These are phyloP conservation scores for Drosophila melanica DNA, from an alignment of 1,140 invertebrate species.

Conservation along the genomic window DNA sequence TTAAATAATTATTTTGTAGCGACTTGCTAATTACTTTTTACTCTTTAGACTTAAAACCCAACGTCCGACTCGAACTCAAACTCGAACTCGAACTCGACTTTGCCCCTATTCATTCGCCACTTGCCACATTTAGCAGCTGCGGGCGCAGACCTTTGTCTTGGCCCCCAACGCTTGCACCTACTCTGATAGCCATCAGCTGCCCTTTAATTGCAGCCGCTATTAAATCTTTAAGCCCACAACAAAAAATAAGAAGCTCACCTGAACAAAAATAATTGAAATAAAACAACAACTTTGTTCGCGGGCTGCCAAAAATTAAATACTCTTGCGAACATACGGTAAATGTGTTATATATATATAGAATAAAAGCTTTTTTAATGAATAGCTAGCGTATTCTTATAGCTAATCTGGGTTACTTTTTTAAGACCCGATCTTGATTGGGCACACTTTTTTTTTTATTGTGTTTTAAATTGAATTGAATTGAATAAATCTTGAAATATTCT, in stretches of 20 bases:
- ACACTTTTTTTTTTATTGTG: no score
- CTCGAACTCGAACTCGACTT: slow-evolving; percentile 15
- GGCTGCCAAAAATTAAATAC: no score
- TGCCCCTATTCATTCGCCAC: slow-evolving; percentile 62
- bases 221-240: slow-evolving; percentile 16
- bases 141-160: slow-evolving; percentile 11
- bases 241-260: slow-evolving; percentile 1
- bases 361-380: no score
- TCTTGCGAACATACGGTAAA: no score
- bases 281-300: no score
- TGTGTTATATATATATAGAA: no score
- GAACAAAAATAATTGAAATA: no score
- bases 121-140: slow-evolving; percentile 42
- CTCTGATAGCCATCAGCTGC: slow-evolving; percentile 42
- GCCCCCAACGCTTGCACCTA: slow-evolving; percentile 4
- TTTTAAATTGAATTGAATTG: no score
- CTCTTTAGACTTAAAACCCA: slow-evolving; percentile 21
- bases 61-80: neutral
- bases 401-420: no score
- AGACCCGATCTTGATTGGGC: no score
- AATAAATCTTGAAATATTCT: no score
- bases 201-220: neutral
- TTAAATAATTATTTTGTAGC: slow-evolving; percentile 83
- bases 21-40: slow-evolving; percentile 77
- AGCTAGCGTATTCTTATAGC: no score